Conservation (phyloP, 2,888 invertebrate species). For the Drosophila formosana region DNA sequence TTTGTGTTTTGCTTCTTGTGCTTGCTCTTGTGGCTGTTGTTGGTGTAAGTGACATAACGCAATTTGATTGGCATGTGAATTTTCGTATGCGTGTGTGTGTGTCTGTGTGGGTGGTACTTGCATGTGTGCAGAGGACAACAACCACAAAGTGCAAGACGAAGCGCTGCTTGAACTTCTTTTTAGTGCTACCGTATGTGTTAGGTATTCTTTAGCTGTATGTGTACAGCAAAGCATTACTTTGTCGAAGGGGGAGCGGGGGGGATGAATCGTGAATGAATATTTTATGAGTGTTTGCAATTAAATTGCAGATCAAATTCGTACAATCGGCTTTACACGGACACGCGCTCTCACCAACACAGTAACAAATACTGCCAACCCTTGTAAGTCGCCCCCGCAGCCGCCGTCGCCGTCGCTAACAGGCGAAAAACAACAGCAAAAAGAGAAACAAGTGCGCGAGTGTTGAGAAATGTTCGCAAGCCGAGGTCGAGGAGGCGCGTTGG, state of each 20-base stretch:
- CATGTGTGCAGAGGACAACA: constrained; percentile 14
- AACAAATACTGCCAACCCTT: constrained; percentile 71
- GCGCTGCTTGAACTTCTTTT: constrained; percentile 8
- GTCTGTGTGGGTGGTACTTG: constrained; percentile 14
- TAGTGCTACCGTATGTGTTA: constrained; percentile 11
- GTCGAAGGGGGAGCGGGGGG: neutral
- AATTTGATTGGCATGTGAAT: constrained; percentile 36
- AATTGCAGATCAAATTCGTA: constrained; percentile 69
- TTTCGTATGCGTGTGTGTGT: constrained; percentile 10
- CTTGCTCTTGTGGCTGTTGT: constrained; percentile 21
- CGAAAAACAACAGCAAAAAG: neutral
- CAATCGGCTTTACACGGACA: constrained; percentile 26
- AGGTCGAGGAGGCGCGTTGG: constrained; percentile 42
- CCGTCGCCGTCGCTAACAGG: constrained; percentile 31
- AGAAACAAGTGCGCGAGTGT: constrained; percentile 65
- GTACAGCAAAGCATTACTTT: constrained; percentile 11
- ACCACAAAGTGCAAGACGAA: constrained; percentile 14
- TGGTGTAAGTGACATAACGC: constrained; percentile 69
- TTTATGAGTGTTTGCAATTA: constrained; percentile 44
- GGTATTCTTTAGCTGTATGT: constrained; percentile 6
- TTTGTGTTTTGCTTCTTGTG: constrained; percentile 35
- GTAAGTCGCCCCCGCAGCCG: constrained; percentile 34
- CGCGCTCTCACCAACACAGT: constrained; percentile 44
- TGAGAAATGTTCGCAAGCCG: constrained; percentile 50
- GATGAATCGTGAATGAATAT: constrained; percentile 30